Conservation (phyloP, 2,797 vertebrate species). For the Siniperca scherzeri region DNA sequence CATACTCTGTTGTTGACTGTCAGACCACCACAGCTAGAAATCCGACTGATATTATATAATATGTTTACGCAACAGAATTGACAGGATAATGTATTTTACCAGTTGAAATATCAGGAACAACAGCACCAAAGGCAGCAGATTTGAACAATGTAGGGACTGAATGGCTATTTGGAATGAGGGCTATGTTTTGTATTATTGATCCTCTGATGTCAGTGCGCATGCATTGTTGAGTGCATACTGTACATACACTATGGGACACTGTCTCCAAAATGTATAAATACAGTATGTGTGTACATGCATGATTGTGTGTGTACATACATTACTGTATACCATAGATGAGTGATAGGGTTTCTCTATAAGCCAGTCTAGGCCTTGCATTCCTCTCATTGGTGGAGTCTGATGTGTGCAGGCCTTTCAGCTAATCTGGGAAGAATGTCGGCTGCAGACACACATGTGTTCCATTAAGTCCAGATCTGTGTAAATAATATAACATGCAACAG, state of each 20-base stretch:
- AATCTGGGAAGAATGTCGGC: conserved; percentile 84
- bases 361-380: conserved; percentile 77
- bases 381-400: conserved; percentile 74
- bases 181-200: conserved; percentile 51
- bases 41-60: conserved; percentile 56
- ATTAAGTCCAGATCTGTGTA: conserved; percentile 83
- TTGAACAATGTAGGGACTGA: conserved; percentile 8
- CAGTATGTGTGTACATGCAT: conserved; percentile 34
- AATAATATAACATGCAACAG: conserved; percentile 83
- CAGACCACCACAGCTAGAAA: conserved; percentile 59
- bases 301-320: conserved; percentile 33
- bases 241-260: conserved; percentile 30
- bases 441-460: conserved; percentile 84
- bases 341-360: conserved; percentile 79
- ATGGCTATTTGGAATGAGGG: conserved; percentile 22
- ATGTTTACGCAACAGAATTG: conserved; percentile 51
- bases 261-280: conserved; percentile 53
- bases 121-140: conserved; percentile 5
- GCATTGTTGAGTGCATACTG: conserved; percentile 51
- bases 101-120: conserved; percentile 36
- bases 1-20: conserved; percentile 73
- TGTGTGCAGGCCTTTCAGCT: conserved; percentile 77
- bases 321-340: conserved; percentile 62
- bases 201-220: conserved; percentile 18
- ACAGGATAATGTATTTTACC: conserved; percentile 39